Evolutionary conservation across 2,797 vertebrate species (phyloP).

Genomic region (Syngnathus acus): DNA sequence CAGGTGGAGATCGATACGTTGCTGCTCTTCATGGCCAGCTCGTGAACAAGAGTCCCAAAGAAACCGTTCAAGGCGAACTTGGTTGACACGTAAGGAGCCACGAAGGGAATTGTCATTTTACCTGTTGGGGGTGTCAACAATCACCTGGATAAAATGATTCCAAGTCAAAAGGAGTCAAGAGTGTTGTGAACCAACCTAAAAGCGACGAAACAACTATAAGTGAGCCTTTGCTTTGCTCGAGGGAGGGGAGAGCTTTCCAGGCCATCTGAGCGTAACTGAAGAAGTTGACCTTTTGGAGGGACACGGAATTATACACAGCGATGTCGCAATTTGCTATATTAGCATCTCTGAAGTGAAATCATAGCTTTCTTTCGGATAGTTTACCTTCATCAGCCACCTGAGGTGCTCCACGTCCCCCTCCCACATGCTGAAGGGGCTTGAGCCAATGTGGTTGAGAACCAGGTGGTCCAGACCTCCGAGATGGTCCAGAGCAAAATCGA

Average conservation of each 20-base stretch:
- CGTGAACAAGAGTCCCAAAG: constrained; percentile 72
- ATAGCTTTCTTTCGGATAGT: not conserved
- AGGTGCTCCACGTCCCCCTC: constrained; percentile 66
- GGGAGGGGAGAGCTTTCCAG: constrained; percentile 67
- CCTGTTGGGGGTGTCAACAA: constrained; percentile 53
- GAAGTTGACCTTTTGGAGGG: constrained; percentile 77
- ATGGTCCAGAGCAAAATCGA: constrained; percentile 74
- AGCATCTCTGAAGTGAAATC: too few relatives aligned
- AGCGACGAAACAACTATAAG: constrained; percentile 80
- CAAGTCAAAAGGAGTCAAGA: not conserved
- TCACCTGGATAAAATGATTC: not conserved
- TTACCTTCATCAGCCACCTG: constrained; percentile 80
- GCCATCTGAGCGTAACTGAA: constrained; percentile 80
- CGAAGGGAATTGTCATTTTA: constrained; percentile 69
- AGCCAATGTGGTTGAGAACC: constrained; percentile 81
- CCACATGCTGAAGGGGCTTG: constrained; percentile 69
- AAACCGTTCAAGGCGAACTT: constrained; percentile 84
- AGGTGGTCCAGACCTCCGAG: constrained; percentile 81
- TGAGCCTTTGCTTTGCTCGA: constrained; percentile 74
- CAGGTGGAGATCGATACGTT: constrained; percentile 76
- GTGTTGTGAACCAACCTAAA: constrained; percentile 61
- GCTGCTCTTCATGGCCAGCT: constrained; percentile 75
- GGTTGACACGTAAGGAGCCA: constrained; percentile 71
- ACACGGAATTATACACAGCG: constrained; percentile 3
- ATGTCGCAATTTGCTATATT: not conserved